These are phyloP conservation scores for Diorhabda carinulata DNA, from an alignment of 1,140 invertebrate genomes.

Conservation along the genomic window DNA sequence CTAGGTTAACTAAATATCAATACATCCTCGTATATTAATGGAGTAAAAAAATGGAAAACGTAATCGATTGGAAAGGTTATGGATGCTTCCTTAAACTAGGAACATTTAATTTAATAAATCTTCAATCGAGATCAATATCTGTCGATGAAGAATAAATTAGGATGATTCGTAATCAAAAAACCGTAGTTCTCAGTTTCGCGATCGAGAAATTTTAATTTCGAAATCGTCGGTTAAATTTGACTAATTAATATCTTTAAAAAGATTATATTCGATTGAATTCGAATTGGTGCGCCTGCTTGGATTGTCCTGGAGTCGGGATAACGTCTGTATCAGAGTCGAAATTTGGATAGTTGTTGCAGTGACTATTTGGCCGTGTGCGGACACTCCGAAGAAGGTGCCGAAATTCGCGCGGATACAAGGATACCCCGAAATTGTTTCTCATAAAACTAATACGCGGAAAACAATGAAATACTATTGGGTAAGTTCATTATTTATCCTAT, in stretches of 20 bases:
- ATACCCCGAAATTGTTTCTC: no score
- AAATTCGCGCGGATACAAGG: background rate
- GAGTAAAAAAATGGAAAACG: no score
- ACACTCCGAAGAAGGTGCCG: background rate
- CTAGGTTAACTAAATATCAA: no score
- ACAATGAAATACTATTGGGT: no score
- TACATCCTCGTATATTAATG: no score
- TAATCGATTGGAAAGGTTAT: no score
- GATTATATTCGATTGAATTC: background rate
- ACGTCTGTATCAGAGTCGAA: conserved; percentile 16
- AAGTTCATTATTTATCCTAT: no score
- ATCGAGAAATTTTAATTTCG: conserved; percentile 7
- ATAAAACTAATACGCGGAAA: no score
- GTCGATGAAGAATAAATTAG: background rate
- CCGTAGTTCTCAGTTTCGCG: background rate
- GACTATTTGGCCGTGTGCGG: conserved; percentile 21
- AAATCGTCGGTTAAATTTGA: conserved; percentile 5
- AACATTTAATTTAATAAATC: no score
- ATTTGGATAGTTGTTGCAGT: conserved; percentile 23
- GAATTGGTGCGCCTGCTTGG: conserved; percentile 3
- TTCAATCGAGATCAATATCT: background rate
- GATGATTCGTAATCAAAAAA: background rate
- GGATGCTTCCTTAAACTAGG: no score
- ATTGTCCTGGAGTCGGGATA: conserved; percentile 1
- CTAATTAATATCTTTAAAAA: conserved; percentile 10